A percentile compares a stretch with the other conserved stretches of the same genome.
Conservation (phyloP, 2,113 vertebrate species). For the Bos indicus region DNA sequence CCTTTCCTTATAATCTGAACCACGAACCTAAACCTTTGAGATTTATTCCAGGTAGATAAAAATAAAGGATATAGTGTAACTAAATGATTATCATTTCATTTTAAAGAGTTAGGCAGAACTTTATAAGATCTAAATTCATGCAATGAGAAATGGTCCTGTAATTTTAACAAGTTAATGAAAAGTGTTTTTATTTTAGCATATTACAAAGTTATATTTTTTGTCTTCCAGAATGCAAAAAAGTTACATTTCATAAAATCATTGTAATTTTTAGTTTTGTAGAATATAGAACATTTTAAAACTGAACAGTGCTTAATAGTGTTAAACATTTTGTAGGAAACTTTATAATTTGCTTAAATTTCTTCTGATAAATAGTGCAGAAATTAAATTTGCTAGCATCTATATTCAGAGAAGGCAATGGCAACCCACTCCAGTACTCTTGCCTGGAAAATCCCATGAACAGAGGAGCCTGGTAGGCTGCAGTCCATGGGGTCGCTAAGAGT, state of each 20-base stretch:
- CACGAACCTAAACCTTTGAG: not conserved
- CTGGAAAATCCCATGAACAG: too few relatives aligned
- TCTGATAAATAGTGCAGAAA: not conserved
- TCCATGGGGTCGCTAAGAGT: too few relatives aligned
- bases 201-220: not conserved
- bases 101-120: not conserved
- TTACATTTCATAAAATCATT: not conserved
- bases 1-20: not conserved
- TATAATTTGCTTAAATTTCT: slow-evolving; percentile 30
- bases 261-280: slow-evolving; percentile 6
- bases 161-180: slow-evolving; percentile 10
- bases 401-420: too few relatives aligned
- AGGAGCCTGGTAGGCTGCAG: too few relatives aligned
- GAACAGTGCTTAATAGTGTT: not conserved
- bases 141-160: not conserved
- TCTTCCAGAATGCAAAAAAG: not conserved
- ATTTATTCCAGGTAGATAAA: slow-evolving; percentile 4
- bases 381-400: slow-evolving; percentile 16
- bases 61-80: not conserved
- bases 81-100: not conserved
- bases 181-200: not conserved
- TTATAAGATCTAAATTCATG: not conserved
- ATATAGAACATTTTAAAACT: not conserved
- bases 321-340: not conserved
- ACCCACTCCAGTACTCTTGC: too few relatives aligned